Evolutionary conservation across 1,140 invertebrate species (phyloP).

Genomic region (Scaptomyza pallida): DNA sequence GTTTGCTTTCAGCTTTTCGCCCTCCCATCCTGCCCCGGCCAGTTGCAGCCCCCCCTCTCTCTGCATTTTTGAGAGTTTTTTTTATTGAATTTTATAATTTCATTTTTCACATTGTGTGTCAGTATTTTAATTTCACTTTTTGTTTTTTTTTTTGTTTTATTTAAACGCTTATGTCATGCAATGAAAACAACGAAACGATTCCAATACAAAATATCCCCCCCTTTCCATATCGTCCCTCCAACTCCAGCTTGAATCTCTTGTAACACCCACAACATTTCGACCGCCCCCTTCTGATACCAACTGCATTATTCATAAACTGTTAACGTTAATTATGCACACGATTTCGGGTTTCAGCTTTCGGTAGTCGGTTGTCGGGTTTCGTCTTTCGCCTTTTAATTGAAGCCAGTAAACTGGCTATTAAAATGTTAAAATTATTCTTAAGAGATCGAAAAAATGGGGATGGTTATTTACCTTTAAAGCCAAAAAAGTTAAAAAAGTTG

Average conservation of each 20-base stretch:
- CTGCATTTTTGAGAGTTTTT: slow-evolving; percentile 26
- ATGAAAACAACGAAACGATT: slow-evolving; percentile 5
- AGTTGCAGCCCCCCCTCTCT: not conserved
- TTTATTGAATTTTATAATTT: slow-evolving; percentile 34
- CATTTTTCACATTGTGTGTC: not conserved
- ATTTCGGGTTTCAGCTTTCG: slow-evolving; percentile 17
- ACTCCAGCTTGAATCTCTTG: not conserved
- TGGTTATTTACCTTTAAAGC: too few relatives aligned
- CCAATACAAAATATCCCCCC: not conserved
- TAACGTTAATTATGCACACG: slow-evolving; percentile 58
- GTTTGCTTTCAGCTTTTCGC: slow-evolving; percentile 50
- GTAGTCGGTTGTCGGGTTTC: slow-evolving; percentile 3
- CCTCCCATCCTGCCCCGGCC: not conserved
- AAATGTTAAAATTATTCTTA: too few relatives aligned
- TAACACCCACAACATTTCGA: slow-evolving; percentile 26
- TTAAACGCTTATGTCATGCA: slow-evolving; percentile 68
- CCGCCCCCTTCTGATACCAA: slow-evolving; percentile 18
- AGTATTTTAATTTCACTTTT: slow-evolving; percentile 29
- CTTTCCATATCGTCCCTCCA: too few relatives aligned
- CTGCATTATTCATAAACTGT: slow-evolving; percentile 60
- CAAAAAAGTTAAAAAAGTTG: too few relatives aligned
- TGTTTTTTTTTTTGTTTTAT: slow-evolving; percentile 45
- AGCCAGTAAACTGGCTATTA: too few relatives aligned
- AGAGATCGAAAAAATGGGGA: too few relatives aligned
- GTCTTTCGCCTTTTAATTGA: slow-evolving; percentile 8